Conservation (phyloP, 2,113 vertebrate genomes). For the Chaetops frenatus region DNA sequence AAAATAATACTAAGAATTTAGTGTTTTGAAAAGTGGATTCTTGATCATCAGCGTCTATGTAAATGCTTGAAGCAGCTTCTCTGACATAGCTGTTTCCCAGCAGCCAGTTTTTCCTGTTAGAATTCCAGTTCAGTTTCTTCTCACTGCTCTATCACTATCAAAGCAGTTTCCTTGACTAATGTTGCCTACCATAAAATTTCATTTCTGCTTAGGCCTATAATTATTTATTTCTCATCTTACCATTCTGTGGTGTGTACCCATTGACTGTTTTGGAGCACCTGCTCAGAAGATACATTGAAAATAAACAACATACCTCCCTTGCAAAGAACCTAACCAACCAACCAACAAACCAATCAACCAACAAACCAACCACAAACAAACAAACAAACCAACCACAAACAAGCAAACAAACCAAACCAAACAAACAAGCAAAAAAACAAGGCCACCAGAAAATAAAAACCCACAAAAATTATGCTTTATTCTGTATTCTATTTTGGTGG, state of each 20-base stretch:
- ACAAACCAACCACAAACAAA: background rate
- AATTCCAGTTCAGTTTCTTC: background rate
- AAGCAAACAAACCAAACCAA: background rate
- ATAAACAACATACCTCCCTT: background rate
- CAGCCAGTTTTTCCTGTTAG: background rate
- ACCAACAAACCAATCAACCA: background rate
- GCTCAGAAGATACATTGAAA: background rate
- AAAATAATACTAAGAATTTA: background rate
- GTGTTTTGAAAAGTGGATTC: background rate
- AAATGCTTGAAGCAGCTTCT: background rate
- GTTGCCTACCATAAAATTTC: background rate
- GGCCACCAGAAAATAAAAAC: rapidly evolving
- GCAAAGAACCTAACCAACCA: background rate
- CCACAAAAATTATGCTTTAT: background rate
- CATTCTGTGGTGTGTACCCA: rapidly evolving
- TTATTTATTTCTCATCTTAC: background rate
- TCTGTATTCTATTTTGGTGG: background rate
- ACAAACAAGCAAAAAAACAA: background rate
- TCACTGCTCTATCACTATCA: background rate
- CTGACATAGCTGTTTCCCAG: background rate
- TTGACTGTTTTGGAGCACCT: background rate
- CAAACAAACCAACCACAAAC: background rate
- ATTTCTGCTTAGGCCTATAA: background rate
- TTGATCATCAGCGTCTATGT: background rate
- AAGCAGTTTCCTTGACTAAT: background rate